phyloP scores from a whole-genome alignment of 2,888 invertebrate species.

The Limenitis camilla region DNA sequence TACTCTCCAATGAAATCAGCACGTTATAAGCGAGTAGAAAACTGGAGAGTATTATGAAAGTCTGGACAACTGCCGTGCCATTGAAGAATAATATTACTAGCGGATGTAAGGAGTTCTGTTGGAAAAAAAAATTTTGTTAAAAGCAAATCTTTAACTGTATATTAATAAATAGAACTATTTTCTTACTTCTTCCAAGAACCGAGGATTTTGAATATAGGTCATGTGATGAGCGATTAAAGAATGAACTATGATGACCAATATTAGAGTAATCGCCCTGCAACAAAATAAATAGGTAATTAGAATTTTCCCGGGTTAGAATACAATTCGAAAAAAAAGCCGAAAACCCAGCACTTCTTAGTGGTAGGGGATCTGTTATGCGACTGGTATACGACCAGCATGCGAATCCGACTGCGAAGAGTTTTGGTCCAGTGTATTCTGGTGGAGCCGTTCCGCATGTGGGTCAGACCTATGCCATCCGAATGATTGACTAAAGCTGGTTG shows the following conservation, averaged over 20 bases:
- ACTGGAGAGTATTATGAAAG: slow-evolving; percentile 31
- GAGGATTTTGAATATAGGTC: slow-evolving; percentile 26
- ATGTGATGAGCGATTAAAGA: slow-evolving; percentile 23
- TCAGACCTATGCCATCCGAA: too few species aligned
- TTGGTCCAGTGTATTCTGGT: too few species aligned
- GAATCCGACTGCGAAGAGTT: too few species aligned
- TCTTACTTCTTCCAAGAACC: slow-evolving; percentile 28
- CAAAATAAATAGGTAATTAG: not conserved
- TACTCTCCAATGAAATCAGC: slow-evolving; percentile 20
- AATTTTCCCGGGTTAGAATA: too few species aligned
- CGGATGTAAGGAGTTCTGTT: slow-evolving; percentile 21
- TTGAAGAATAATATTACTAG: slow-evolving; percentile 25
- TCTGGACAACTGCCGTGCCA: slow-evolving; percentile 32
- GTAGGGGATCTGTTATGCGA: too few species aligned
- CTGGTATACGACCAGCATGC: too few species aligned
- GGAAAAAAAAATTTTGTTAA: not conserved
- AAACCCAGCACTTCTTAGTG: too few species aligned
- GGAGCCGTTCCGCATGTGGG: too few species aligned
- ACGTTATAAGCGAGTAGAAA: slow-evolving; percentile 32
- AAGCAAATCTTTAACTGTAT: not conserved
- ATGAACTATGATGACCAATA: slow-evolving; percentile 26
- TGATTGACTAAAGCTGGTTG: too few species aligned
- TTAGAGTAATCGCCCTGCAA: slow-evolving; percentile 25
- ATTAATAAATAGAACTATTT: not conserved
- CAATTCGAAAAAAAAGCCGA: too few species aligned